These are phyloP conservation scores for Boulengeromyrus knoepffleri DNA, from an alignment of 2,113 vertebrate genomes.

Conservation along the genomic window DNA sequence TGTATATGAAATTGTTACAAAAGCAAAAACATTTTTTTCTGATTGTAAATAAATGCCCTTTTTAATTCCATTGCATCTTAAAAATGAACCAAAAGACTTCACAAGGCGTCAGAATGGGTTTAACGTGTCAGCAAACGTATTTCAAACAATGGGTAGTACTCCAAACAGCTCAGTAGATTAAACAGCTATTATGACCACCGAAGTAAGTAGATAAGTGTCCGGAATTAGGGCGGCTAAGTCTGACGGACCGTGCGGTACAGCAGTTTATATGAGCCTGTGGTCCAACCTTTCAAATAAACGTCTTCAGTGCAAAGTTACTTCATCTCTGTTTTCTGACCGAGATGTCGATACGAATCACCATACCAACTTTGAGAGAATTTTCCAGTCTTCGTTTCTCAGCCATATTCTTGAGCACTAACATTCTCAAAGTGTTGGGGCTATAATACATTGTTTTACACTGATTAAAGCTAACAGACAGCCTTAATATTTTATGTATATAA, in stretches of 20 bases:
- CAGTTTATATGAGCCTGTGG: background rate
- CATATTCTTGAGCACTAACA: background rate
- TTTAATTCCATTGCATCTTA: background rate
- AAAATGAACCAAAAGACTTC: background rate
- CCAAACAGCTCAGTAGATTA: constrained; percentile 26
- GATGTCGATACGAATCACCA: background rate
- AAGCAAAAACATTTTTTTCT: background rate
- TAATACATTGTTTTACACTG: background rate
- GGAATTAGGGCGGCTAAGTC: constrained; percentile 20
- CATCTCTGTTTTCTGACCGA: background rate
- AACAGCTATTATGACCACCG: constrained; percentile 19
- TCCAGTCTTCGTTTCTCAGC: background rate
- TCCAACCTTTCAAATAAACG: background rate
- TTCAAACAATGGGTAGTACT: constrained; percentile 8
- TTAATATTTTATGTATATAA: background rate
- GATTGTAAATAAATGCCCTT: background rate
- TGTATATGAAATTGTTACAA: background rate
- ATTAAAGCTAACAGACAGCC: background rate
- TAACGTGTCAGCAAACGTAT: background rate
- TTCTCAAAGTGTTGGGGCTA: background rate
- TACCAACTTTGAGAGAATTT: background rate
- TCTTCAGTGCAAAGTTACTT: background rate
- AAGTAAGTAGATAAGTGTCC: constrained; percentile 33
- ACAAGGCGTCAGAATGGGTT: background rate
- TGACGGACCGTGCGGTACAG: background rate